Conservation (phyloP, 1,140 invertebrate genomes). For the Diuraphis noxia region DNA sequence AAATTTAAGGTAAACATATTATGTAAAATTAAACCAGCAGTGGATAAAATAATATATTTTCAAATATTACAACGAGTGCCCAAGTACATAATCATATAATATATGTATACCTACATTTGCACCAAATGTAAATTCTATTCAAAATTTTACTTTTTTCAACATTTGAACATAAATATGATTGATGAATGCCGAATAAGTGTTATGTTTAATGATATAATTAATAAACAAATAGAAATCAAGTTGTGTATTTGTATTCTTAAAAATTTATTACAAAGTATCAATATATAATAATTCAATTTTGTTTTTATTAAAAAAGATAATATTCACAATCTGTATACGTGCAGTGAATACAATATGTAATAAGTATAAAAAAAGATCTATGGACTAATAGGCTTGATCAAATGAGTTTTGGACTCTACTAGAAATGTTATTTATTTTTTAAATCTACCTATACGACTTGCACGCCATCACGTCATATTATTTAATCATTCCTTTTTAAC, state of each 20-base stretch:
- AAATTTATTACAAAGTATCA: background rate
- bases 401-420: background rate
- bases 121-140: background rate
- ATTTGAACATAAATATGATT: background rate
- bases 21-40: background rate
- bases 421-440: background rate
- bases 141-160: background rate
- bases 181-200: background rate
- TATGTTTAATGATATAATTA: background rate
- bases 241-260: background rate
- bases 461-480: background rate
- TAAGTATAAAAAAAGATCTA: background rate
- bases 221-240: background rate
- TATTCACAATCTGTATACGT: background rate
- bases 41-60: background rate
- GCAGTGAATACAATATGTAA: background rate
- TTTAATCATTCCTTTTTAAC: background rate
- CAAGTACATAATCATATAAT: background rate
- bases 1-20: background rate
- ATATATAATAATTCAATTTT: background rate
- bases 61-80: background rate
- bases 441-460: background rate
- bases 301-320: background rate
- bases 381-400: background rate
- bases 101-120: background rate